Evolutionary conservation across 2,113 vertebrate genomes (phyloP).

Genomic region (Channa maculata): DNA sequence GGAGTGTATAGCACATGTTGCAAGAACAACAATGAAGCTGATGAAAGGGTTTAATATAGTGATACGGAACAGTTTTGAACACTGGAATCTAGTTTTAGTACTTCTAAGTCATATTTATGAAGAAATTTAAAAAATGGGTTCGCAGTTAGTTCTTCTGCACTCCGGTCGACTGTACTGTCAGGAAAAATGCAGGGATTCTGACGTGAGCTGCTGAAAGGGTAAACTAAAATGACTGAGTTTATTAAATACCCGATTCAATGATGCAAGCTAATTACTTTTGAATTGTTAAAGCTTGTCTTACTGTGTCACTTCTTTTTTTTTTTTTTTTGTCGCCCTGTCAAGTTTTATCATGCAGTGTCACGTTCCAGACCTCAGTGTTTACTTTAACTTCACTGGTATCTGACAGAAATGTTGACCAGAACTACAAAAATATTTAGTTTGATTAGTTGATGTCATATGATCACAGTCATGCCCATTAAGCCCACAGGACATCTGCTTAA

Average conservation of each 20-base stretch:
- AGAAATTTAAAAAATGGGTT: too few species aligned
- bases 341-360: neutral
- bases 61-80: too few species aligned
- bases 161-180: too few species aligned
- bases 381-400: neutral
- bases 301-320: neutral
- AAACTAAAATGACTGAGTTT: neutral
- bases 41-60: too few species aligned
- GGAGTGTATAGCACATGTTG: too few species aligned
- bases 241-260: slow-evolving; percentile 3
- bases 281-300: neutral
- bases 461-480: too few species aligned
- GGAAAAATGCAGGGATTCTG: too few species aligned
- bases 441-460: too few species aligned
- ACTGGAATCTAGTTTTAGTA: too few species aligned
- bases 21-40: too few species aligned
- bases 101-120: too few species aligned
- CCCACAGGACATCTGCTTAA: neutral
- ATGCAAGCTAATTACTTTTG: neutral
- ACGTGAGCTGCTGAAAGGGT: neutral
- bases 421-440: neutral
- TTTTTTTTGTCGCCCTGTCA: neutral
- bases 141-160: too few species aligned
- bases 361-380: slow-evolving; percentile 9
- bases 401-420: neutral